phyloP scores from a whole-genome alignment of 2,113 vertebrate species.

The Chiloscyllium plagiosum region DNA sequence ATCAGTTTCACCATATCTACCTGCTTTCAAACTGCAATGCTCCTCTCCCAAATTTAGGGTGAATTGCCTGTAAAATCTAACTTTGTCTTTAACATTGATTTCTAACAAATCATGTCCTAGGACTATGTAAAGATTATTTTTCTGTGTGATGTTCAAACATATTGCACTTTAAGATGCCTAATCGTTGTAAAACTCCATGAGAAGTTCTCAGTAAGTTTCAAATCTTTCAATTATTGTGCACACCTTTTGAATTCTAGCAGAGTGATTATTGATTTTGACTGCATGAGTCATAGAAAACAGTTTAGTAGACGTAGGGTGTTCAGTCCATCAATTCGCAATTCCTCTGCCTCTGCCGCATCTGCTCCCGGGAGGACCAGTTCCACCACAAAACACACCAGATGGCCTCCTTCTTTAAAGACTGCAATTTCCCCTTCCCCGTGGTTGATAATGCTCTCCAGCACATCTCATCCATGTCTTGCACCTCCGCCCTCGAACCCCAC shows the following conservation, averaged over 20 bases:
- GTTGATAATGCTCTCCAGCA: no score
- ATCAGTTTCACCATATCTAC: not conserved
- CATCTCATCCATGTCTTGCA: no score
- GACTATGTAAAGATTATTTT: not conserved
- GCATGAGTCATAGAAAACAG: no score
- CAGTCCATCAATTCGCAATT: no score
- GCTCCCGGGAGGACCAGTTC: no score
- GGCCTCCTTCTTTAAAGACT: no score
- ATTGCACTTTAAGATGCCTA: not conserved
- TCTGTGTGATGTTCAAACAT: not conserved
- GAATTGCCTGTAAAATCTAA: not conserved
- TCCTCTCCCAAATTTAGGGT: conserved; percentile 7
- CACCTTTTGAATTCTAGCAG: not conserved
- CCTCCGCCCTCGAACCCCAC: no score
- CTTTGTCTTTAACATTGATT: not conserved
- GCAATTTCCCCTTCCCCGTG: no score
- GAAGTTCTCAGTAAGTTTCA: not conserved
- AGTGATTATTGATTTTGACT: not conserved
- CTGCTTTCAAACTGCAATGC: not conserved
- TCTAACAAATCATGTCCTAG: not conserved
- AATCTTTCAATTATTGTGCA: not conserved
- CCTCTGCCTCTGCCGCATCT: no score
- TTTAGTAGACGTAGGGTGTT: no score
- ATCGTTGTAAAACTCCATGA: not conserved
- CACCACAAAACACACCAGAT: no score